Percentiles rank a stretch among this genome's conserved stretches.
phyloP scores from a whole-genome alignment of 1,140 invertebrate species.

The Ceratosolen solmsi region DNA sequence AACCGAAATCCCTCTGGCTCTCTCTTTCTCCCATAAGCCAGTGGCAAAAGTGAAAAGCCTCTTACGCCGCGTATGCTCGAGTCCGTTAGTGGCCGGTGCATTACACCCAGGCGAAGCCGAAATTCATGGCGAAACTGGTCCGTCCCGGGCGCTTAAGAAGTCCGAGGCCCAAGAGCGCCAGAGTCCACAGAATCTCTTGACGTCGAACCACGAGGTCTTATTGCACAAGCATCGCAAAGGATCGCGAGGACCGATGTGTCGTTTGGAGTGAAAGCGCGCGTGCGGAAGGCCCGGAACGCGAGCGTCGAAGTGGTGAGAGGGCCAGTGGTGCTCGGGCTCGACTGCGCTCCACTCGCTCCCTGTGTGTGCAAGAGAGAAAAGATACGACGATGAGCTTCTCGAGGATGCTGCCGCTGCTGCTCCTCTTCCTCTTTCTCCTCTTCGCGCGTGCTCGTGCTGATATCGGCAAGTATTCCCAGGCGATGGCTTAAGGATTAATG shows the following conservation, averaged over 20 bases:
- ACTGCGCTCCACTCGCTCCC: not conserved
- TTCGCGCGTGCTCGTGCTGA: conserved; percentile 46
- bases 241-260: not conserved
- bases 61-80: not conserved
- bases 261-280: conserved; percentile 8
- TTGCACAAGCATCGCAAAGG: not conserved
- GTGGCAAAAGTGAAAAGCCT: not conserved
- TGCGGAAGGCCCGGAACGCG: conserved; percentile 13
- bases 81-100: not conserved
- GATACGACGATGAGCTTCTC: not conserved
- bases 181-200: not conserved
- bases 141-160: conserved; percentile 11
- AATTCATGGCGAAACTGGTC: not conserved
- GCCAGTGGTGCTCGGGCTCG: not conserved
- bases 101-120: not conserved
- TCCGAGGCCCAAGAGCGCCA: not conserved
- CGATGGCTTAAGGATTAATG: not conserved
- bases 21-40: not conserved
- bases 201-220: conserved; percentile 3
- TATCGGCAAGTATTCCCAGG: conserved; percentile 59
- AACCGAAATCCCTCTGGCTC: not conserved
- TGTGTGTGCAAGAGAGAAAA: not conserved
- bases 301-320: not conserved
- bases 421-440: not conserved
- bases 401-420: not conserved